phyloP scores from a whole-genome alignment of 1,140 invertebrate species.

The Penaeus indicus region DNA sequence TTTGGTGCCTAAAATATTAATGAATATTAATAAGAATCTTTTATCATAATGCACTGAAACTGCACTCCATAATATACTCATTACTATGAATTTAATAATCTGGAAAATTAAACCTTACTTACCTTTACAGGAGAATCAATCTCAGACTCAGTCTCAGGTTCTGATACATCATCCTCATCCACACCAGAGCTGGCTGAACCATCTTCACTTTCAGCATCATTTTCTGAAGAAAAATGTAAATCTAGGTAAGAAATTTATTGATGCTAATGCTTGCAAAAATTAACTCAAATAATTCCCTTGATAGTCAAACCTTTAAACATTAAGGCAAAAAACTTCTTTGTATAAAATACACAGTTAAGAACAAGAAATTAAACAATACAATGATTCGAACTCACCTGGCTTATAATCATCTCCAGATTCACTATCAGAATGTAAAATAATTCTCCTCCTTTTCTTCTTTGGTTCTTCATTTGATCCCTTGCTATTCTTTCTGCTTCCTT shows the following conservation, averaged over 20 bases:
- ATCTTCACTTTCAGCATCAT: conserved; percentile 68
- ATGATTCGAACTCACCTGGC: conserved; percentile 69
- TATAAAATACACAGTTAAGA: not conserved
- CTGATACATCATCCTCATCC: conserved; percentile 68
- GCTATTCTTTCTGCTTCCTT: conserved; percentile 26
- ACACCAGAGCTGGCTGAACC: conserved; percentile 69
- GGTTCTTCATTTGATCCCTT: conserved; percentile 43
- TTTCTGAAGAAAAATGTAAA: conserved; percentile 53
- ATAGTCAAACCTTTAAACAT: not conserved
- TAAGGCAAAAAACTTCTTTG: not conserved
- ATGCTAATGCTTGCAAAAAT: not conserved
- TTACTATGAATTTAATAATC: not conserved
- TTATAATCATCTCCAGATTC: conserved; percentile 74
- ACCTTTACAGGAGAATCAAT: conserved; percentile 70
- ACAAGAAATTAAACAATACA: not conserved
- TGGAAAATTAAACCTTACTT: not conserved
- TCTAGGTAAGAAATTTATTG: not conserved
- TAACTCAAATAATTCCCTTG: too few relatives aligned
- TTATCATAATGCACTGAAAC: not conserved
- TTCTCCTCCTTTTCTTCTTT: conserved; percentile 61
- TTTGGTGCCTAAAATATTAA: conserved; percentile 10
- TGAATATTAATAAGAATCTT: not conserved
- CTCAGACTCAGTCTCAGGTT: conserved; percentile 68
- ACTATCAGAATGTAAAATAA: conserved; percentile 66
- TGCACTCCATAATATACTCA: too few relatives aligned